Percentiles rank a stretch among this genome's conserved stretches.
These are phyloP conservation scores for Andricus grossulariae DNA, from an alignment of 1,140 invertebrate genomes.

Conservation along the genomic window DNA sequence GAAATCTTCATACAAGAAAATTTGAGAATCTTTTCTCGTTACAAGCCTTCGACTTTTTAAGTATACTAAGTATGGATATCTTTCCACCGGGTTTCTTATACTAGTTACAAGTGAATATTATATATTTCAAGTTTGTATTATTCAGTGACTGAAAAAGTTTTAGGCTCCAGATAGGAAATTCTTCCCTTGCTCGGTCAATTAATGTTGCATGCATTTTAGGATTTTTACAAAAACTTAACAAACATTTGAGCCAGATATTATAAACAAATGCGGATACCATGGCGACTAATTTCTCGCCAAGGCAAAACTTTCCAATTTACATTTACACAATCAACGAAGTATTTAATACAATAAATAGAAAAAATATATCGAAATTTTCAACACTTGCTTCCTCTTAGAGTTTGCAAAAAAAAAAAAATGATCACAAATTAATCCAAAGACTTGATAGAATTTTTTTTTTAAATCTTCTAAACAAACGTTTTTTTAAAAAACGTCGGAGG, in stretches of 20 bases:
- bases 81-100: constrained; percentile 8
- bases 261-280: not conserved
- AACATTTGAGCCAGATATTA: constrained; percentile 1
- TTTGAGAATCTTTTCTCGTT: not conserved
- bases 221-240: constrained; percentile 21
- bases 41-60: not conserved
- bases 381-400: not conserved
- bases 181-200: no score
- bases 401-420: not conserved
- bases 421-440: no score
- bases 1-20: not conserved
- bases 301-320: not conserved
- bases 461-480: no score
- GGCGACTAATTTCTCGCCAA: not conserved
- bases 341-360: constrained; percentile 27
- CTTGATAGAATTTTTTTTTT: no score
- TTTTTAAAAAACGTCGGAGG: not conserved
- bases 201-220: not conserved
- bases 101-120: constrained; percentile 14
- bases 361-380: constrained; percentile 18
- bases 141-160: no score
- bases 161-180: no score
- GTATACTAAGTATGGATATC: not conserved
- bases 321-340: constrained; percentile 9
- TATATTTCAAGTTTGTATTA: no score